Evolutionary conservation across 2,888 invertebrate species (phyloP), one percentile per base, ranked within the genome.

Genomic region (Agrotis puta): DNA sequence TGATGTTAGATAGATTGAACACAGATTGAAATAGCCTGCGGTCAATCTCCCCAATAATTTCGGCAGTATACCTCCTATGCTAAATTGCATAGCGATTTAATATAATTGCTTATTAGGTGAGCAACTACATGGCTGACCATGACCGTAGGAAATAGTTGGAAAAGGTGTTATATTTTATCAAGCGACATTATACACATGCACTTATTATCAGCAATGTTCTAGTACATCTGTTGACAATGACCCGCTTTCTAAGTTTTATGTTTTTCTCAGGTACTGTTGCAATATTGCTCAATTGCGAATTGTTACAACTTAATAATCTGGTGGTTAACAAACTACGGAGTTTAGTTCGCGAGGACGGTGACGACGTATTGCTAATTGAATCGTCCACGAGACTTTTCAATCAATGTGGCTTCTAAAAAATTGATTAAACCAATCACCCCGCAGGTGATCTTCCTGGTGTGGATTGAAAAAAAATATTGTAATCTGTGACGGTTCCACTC

Each of bases 241-340:
- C 94, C 93, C 74, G 88, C 92, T 94, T 94, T 93, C 91, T 88
- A 92, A 92, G 73, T 68, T 84, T 67, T 76, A 86, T 77, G 86
- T 89, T 90, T 90, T 88, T 88, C 85, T 87, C 80, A 83, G 76
- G 70, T 68, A 74, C 77, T 83, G 70, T 83, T 87, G 84, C 88
- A 88, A 87, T 85, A 84, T 79, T 70, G 78, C 78, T 73, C 69
- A 82, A 74, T 79, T 74, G 56, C 64, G 71, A 77, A 79, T 80
- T 79, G 74, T 81, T 66, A 65, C 39, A 24, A 75, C 53, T 14
- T 75, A 66, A 61, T 48, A 45, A 81, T 72, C 71, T 61, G 47
- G 62, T 63, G 66, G 75, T 78, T 74, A 79, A 43, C 64, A 74
- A 76, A 69, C 58, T 72, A 70, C 70, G 68, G 66, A 57, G 59